phyloP scores from a whole-genome alignment of 2,888 invertebrate species.

The Amaurobius ferox region DNA sequence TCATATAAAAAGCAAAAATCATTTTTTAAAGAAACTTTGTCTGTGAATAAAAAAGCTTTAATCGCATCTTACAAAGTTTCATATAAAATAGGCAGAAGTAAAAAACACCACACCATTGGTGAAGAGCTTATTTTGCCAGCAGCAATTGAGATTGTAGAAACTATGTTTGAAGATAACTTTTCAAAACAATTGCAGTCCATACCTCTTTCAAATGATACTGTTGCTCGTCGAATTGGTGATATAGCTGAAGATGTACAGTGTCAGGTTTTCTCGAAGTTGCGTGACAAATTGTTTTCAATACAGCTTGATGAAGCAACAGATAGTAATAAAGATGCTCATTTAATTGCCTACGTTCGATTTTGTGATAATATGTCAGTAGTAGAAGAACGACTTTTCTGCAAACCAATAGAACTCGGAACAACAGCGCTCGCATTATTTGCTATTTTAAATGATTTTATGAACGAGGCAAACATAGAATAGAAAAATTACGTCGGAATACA shows the following conservation, averaged over 20 bases:
- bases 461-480: constrained; percentile 45
- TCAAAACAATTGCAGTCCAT: constrained; percentile 16
- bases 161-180: constrained; percentile 20
- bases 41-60: constrained; percentile 47
- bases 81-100: constrained; percentile 59
- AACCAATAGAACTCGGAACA: constrained; percentile 34
- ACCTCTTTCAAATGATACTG: constrained; percentile 44
- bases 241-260: constrained; percentile 44
- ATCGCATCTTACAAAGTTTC: constrained; percentile 39
- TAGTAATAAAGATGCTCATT: constrained; percentile 38
- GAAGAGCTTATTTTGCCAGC: constrained; percentile 39
- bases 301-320: constrained; percentile 25
- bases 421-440: constrained; percentile 31
- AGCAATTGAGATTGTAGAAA: constrained; percentile 28
- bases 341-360: constrained; percentile 33
- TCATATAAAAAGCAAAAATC: neutral
- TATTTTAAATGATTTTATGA: constrained; percentile 38
- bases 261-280: constrained; percentile 21
- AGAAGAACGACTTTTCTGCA: constrained; percentile 33
- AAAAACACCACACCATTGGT: constrained; percentile 46
- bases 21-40: neutral
- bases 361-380: constrained; percentile 29
- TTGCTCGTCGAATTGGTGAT: constrained; percentile 37
- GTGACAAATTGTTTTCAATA: constrained; percentile 14
- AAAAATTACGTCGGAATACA: constrained; percentile 57